These are phyloP conservation scores for Laticauda colubrina DNA, from an alignment of 2,113 vertebrate genomes.

Conservation along the genomic window DNA sequence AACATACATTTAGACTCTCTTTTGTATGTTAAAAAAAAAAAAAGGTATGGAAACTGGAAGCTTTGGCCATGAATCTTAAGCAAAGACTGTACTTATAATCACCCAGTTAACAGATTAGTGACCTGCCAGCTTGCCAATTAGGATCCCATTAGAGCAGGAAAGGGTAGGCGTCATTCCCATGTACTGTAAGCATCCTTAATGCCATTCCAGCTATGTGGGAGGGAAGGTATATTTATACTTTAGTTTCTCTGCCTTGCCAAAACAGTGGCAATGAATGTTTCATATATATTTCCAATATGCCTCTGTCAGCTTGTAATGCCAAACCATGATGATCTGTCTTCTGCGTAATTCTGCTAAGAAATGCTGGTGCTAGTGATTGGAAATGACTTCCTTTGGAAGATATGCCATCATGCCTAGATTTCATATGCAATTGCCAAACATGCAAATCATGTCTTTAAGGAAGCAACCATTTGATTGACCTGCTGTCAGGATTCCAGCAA, in stretches of 20 bases:
- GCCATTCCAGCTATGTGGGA: not conserved
- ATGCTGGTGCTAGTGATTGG: not conserved
- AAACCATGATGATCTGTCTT: not conserved
- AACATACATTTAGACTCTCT: not conserved
- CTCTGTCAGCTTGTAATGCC: not conserved
- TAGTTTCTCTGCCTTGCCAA: not conserved
- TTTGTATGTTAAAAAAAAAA: not conserved
- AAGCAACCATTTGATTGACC: not conserved
- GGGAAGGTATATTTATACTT: constrained; percentile 13
- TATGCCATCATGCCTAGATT: not conserved
- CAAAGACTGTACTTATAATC: constrained; percentile 3
- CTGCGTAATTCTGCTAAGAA: not conserved
- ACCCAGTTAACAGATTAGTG: not conserved
- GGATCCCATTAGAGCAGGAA: not conserved
- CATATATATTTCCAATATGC: not conserved
- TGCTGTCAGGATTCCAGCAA: no score
- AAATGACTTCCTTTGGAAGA: not conserved
- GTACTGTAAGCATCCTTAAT: not conserved
- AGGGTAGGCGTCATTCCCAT: not conserved
- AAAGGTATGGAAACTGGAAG: not conserved
- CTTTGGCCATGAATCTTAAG: fast-evolving
- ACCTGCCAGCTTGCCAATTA: not conserved
- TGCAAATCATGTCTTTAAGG: not conserved
- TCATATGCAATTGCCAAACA: not conserved
- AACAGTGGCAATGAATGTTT: constrained; percentile 2